Conservation (phyloP, 2,888 invertebrate species). For the Antheraea assamensis region DNA sequence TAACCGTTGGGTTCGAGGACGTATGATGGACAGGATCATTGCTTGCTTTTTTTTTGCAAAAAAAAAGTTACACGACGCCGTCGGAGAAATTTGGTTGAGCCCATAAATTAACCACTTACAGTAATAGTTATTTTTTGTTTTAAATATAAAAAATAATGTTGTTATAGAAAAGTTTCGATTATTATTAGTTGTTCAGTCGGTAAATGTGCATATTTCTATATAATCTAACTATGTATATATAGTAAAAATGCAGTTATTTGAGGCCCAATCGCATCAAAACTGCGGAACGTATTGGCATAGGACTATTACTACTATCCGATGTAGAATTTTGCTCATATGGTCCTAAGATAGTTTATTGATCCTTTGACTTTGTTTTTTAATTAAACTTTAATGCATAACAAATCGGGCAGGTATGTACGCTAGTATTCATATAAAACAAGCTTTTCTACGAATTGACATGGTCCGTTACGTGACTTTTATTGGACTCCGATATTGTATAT, state of each 20-base stretch:
- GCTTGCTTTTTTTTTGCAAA: neutral
- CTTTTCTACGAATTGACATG: neutral
- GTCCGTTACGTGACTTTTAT: neutral
- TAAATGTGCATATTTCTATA: neutral
- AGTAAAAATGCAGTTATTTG: too few relatives aligned
- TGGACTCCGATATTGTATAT: neutral
- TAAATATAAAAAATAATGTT: neutral
- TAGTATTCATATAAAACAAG: neutral
- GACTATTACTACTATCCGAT: too few relatives aligned
- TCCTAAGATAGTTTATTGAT: too few relatives aligned
- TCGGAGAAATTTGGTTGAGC: neutral
- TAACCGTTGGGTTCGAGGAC: slow-evolving; percentile 27
- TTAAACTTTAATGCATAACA: too few relatives aligned
- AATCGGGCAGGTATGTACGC: too few relatives aligned
- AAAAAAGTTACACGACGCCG: neutral
- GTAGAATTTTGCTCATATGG: too few relatives aligned
- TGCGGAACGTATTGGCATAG: too few relatives aligned
- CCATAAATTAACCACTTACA: neutral
- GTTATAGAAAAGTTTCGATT: neutral
- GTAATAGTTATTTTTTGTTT: neutral
- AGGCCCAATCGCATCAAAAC: too few relatives aligned
- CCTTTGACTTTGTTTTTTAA: too few relatives aligned
- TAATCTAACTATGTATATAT: neutral
- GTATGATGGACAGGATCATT: slow-evolving; percentile 12
- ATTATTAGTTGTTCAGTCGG: neutral